Percentiles rank a stretch among this genome's conserved stretches.
These are phyloP conservation scores for Bombus soroeensis DNA, from an alignment of 1,140 invertebrate genomes.

Conservation along the genomic window DNA sequence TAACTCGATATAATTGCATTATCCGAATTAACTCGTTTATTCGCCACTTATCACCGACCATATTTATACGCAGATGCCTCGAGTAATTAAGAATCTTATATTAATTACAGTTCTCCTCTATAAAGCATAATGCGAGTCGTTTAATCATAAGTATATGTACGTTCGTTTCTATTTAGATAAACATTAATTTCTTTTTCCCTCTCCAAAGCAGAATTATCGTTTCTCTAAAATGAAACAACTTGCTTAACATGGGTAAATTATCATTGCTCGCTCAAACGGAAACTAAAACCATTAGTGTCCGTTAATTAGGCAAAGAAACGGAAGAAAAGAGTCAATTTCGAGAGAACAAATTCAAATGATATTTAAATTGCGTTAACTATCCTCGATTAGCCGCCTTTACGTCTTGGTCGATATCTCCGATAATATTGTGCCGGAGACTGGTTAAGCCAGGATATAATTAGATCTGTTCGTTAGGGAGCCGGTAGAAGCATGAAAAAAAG, in stretches of 20 bases:
- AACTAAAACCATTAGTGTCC: not conserved
- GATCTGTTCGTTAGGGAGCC: constrained; percentile 36
- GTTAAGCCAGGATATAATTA: constrained; percentile 21
- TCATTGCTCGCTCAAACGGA: not conserved
- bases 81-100: too few species aligned
- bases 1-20: too few species aligned
- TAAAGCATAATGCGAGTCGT: not conserved
- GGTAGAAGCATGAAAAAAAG: not conserved
- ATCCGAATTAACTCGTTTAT: too few species aligned
- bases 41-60: too few species aligned
- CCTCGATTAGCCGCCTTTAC: not conserved
- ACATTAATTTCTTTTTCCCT: not conserved
- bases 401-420: not conserved
- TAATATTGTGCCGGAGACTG: not conserved
- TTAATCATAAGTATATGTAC: not conserved
- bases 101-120: not conserved
- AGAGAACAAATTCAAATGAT: not conserved
- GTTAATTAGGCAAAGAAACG: not conserved
- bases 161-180: not conserved
- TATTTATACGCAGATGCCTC: too few species aligned
- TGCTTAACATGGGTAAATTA: not conserved
- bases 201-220: not conserved
- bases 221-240: not conserved
- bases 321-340: not conserved
- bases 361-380: not conserved